Percentiles rank a stretch among this genome's conserved stretches.
Evolutionary conservation across 2,888 invertebrate species (phyloP).

Genomic region (Apocheima hispidaria): DNA sequence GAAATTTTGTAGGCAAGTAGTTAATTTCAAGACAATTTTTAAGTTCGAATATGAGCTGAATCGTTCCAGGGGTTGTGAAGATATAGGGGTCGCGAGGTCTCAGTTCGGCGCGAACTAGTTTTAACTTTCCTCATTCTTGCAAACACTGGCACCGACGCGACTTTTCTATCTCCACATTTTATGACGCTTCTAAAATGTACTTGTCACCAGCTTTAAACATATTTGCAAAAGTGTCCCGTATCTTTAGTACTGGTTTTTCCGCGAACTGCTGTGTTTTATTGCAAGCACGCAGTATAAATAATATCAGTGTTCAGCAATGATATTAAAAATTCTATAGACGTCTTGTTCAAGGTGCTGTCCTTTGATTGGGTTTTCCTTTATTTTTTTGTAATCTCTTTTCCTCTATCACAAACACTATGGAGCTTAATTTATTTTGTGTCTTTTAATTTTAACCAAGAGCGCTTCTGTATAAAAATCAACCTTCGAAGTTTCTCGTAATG

Average conservation of each 20-base stretch:
- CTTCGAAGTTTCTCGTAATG: too few relatives aligned
- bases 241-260: conserved; percentile 43
- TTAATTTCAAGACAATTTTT: too few relatives aligned
- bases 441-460: not conserved
- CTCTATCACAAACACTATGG: conserved; percentile 3
- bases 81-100: too few relatives aligned
- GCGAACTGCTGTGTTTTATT: conserved; percentile 46
- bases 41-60: too few relatives aligned
- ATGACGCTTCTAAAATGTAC: not conserved
- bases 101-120: too few relatives aligned
- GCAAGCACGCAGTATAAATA: conserved; percentile 40
- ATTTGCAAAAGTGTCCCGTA: conserved; percentile 9
- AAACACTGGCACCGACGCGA: too few relatives aligned
- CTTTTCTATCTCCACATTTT: conserved; percentile 6
- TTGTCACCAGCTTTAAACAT: conserved; percentile 9
- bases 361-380: conserved; percentile 41
- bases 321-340: conserved; percentile 52
- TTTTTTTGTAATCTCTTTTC: conserved; percentile 7
- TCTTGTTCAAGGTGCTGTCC: conserved; percentile 51
- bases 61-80: too few relatives aligned
- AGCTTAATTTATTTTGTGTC: too few relatives aligned
- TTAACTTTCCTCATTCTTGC: not conserved
- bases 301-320: conserved; percentile 19
- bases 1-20: too few relatives aligned
- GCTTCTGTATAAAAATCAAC: too few relatives aligned